Evolutionary conservation across 2,113 vertebrate genomes (phyloP), one percentile per base, ranked within the genome.

Genomic region (Actenoides lindsayi): DNA sequence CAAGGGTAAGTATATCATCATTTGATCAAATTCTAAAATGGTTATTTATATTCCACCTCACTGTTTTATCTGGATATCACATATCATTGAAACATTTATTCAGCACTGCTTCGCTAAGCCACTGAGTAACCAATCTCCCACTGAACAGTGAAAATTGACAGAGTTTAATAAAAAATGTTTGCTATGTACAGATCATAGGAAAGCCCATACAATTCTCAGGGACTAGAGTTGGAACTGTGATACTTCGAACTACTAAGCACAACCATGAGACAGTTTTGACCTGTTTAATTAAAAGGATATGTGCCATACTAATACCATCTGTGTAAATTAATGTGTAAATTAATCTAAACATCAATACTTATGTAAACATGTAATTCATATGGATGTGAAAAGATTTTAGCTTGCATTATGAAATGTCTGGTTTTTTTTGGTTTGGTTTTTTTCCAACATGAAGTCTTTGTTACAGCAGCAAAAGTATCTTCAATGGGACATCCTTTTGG

Each of bases 401-500:
- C 24, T 41, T 84, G 13, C 0, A 7, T 15, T 28, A 54, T 56
- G 25, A 53, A 28, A 16, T 28, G 50, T 24, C 23, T 51, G 48
- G 20, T 21, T 48, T 19, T 19, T 16, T 48, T 48, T 48, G 42
- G n/a, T n/a, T 42, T 42, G 25, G 50, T 24, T 27, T 53, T 53
- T 53, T 28, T 53, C 27, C 27, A 16, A 53, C 14, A 5, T 53
- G 51, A 53, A 28, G 23, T 59, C 28, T 48, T 91, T 94, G 19
- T 35, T 24, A 54, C 27, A 37, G 5, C 13, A 9, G 24, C 28
- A 64, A 59, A 59, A 71, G 3, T 21, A 27, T 56, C 30, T 75
- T 48, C 5, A 1, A 42, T 15, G 12, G 11, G 13, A 60, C n/a
- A 20, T 70, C 19, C 7, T 20, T 53, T 77, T 0, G 0, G 11